Evolutionary conservation across 23 tunicate species (phyloP).

Genomic region (Diplosoma virens): DNA sequence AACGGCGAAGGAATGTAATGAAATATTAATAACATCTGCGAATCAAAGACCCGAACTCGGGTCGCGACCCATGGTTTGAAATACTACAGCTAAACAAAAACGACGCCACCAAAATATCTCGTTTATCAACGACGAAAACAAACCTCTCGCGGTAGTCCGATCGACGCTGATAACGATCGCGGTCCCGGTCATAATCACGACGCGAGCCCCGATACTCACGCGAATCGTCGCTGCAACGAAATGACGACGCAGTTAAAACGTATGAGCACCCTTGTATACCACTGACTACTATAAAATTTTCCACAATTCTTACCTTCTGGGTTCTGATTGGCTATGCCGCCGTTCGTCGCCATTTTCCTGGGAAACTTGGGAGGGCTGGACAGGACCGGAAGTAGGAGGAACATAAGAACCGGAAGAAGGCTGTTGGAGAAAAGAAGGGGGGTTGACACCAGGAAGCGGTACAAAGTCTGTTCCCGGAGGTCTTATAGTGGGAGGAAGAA

Average conservation of each 20-base stretch:
- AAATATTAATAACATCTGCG: no score
- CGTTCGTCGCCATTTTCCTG: slow-evolving; percentile 19
- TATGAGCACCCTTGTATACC: not conserved
- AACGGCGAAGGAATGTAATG: no score
- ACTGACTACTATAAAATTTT: not conserved
- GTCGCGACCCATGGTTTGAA: no score
- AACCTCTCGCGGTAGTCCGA: slow-evolving; percentile 50
- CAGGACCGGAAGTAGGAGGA: slow-evolving; percentile 20
- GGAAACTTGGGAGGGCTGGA: not conserved
- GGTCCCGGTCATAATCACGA: slow-evolving; percentile 57
- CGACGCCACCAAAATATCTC: not conserved
- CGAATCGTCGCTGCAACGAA: slow-evolving; percentile 5
- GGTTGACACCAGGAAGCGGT: slow-evolving; percentile 20
- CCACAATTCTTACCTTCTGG: not conserved
- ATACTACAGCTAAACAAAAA: no score
- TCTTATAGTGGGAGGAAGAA: slow-evolving; percentile 19
- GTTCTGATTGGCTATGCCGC: not conserved
- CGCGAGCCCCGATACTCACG: slow-evolving; percentile 37
- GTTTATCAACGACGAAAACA: not conserved
- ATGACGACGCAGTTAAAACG: no score
- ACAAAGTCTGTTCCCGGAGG: slow-evolving; percentile 58
- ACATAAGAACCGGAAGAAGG: slow-evolving; percentile 36
- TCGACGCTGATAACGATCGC: slow-evolving; percentile 42
- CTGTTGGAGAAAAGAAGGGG: slow-evolving; percentile 24
- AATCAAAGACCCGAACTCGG: no score